phyloP scores from a whole-genome alignment of 2,113 vertebrate species.

The Todiramphus chloris region DNA sequence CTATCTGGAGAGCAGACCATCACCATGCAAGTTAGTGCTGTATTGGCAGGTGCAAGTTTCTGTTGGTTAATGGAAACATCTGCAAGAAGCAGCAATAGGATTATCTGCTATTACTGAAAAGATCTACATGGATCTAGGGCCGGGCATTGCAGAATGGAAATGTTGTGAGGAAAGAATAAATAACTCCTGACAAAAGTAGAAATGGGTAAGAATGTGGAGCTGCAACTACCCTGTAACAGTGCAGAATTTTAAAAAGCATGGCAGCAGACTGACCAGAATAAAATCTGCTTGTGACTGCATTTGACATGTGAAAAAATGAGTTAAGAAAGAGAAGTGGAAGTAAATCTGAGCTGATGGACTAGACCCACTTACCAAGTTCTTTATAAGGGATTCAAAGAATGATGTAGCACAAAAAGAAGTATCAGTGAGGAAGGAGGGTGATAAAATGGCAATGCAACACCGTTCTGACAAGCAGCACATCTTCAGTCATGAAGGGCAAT shows the following conservation, averaged over 20 bases:
- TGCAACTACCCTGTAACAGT: background rate
- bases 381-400: background rate
- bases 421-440: background rate
- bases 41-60: background rate
- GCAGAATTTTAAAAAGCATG: background rate
- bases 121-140: background rate
- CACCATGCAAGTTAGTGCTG: rapidly evolving
- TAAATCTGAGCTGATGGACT: background rate
- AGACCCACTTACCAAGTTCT: background rate
- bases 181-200: background rate
- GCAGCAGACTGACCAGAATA: background rate
- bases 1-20: background rate
- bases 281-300: background rate
- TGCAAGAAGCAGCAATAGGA: background rate
- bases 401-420: background rate
- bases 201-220: background rate
- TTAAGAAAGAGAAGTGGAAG: background rate
- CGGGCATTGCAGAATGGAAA: background rate
- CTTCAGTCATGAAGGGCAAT: background rate
- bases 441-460: background rate
- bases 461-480: background rate
- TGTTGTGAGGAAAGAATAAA: background rate
- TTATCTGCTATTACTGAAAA: background rate
- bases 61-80: background rate
- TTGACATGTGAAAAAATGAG: background rate